These are phyloP conservation scores for Cephus cinctus DNA, from an alignment of 1,140 invertebrate genomes.

Conservation along the genomic window DNA sequence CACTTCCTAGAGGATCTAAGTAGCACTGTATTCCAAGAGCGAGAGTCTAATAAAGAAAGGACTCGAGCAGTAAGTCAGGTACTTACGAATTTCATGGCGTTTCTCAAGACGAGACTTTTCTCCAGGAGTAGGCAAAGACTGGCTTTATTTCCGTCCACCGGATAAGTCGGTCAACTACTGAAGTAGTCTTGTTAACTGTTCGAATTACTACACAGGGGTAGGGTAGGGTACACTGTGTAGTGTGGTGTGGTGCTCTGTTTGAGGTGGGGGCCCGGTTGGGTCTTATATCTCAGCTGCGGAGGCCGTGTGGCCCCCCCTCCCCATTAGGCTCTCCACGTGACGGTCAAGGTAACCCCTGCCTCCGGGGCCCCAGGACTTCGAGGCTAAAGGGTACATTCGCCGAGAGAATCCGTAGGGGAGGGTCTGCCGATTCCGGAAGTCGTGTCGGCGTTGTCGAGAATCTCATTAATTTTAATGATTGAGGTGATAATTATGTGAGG, in stretches of 20 bases:
- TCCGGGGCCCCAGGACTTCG: constrained; percentile 14
- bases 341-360: constrained; percentile 39
- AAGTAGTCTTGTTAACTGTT: constrained; percentile 16
- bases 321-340: constrained; percentile 20
- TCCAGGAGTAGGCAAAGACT: no score
- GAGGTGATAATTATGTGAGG: no score
- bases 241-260: constrained; percentile 35
- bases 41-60: no score
- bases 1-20: no score
- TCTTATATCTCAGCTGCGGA: constrained; percentile 45
- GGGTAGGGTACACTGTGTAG: constrained; percentile 11
- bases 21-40: no score
- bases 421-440: no score
- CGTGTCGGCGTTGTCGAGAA: no score
- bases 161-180: constrained; percentile 19
- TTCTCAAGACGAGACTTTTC: background rate
- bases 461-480: no score
- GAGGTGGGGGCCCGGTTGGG: constrained; percentile 37
- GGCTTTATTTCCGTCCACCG: constrained; percentile 10
- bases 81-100: constrained; percentile 32
- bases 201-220: no score
- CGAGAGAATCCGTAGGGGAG: no score
- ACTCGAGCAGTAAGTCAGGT: no score
- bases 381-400: no score
- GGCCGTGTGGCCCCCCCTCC: constrained; percentile 25